Base-by-base conservation (phyloP, 2,797 vertebrate species). In the Channallabes apus region DNA sequence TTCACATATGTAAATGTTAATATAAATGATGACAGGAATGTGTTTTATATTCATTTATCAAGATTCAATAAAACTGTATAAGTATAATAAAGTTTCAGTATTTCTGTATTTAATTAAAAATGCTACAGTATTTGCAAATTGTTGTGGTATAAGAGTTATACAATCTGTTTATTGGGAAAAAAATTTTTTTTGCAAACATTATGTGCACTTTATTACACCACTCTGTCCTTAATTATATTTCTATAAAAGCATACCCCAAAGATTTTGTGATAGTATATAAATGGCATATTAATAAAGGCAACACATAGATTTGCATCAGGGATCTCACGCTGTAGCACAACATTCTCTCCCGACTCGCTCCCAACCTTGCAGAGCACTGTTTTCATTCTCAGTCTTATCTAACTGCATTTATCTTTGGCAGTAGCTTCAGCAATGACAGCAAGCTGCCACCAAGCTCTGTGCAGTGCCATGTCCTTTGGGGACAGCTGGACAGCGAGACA, bases 331-430 rank as follows among this genome's bases (percentile, higher is more conserved):
- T 22, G 46, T 73, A 38, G 9, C 41, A 73, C 22, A 20, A n/a
- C 69, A 41, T 22, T 85, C 46, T 85, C 32, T 51, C 24, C 46
- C 69, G 75, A 29, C 41, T 41, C 90, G 82, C 80, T 80, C n/a
- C 84, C 85, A 89, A 85, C 90, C 86, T 90, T 68, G 46, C 59
- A 72, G 41, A 17, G 67, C 69, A 38, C 27, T 68, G 62, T 64
- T 82, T 8, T 64, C 38, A 35, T 80, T 64, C 84, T 35, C 46
- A 79, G 85, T 64, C 86, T 94, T 91, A 94, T 93, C 88, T 90
- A 88, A 94, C 93, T 91, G 92, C 93, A 94, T 90, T 92, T 91
- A 91, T 93, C 93, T 93, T 94, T 93, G 92, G 90, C 88, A 88
- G 90, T 88, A 91, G 90, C 90, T 93, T 91, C 91, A 91, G 90